Evolutionary conservation across 2,888 invertebrate genomes (phyloP), one percentile per base, ranked within the genome.

Genomic region (Torymus auratus): DNA sequence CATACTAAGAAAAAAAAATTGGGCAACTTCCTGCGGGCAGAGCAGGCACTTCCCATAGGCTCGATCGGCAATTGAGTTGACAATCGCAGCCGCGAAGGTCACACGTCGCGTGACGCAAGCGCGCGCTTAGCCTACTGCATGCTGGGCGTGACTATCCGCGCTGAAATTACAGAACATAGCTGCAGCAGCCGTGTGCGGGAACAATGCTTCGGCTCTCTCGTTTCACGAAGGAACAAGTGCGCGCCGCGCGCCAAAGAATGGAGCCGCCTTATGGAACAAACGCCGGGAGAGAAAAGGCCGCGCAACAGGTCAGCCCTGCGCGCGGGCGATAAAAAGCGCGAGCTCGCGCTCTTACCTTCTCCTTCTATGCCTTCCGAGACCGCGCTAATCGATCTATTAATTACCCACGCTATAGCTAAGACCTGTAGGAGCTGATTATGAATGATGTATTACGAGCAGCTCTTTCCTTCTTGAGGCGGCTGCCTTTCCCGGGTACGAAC

Each of bases 361-460:
- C n/a, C 12, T 23, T 15, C 65, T 12, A 41, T 23, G 23, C 55
- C 61, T 41, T 20, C 60, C 52, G 75, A 60, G 67, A 11, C 17
- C 13, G 5, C 67, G 17, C 75, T 76, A 80, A 80, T 80, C 67
- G 80, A 76, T 67, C 50, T 61, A 76, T 80, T 67, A 80, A 80
- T 80, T 80, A 67, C 52, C 53, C 13, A 28, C 2, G 5, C 50
- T 41, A 5, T 41, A 5, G 41, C 41, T 41, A 41, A 5, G 41
- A 41, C 41, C 41, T 41, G 41, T 41, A 41, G 41, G 41, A 41
- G 41, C 41, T 41, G 41, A 41, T 41, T 41, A 41, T 41, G 41
- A 41, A 41, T 41, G 41, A 41, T 41, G 41, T 41, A 41, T 41
- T 41, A 41, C 28, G 28, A 28, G 7, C 41, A 10, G 41, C 41